Conservation (phyloP, 2,888 invertebrate genomes). For the Dynastes tityus region DNA sequence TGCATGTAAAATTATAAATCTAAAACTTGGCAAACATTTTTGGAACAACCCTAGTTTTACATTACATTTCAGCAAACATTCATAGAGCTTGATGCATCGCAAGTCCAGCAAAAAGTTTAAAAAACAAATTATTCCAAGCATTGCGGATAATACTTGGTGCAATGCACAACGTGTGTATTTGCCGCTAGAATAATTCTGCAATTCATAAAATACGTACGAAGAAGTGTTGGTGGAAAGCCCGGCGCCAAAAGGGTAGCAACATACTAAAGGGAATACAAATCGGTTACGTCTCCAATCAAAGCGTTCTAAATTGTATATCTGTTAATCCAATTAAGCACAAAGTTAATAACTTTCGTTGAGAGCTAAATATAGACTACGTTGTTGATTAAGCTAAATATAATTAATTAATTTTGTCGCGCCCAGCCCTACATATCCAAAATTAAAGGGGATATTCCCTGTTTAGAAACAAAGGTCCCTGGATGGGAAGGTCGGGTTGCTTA, state of each 20-base stretch:
- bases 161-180: neutral
- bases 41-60: neutral
- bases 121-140: neutral
- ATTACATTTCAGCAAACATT: conserved; percentile 9
- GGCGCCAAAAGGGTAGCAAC: neutral
- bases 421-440: neutral
- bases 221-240: neutral
- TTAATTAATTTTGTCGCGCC: neutral
- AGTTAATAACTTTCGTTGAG: conserved; percentile 2
- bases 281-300: neutral
- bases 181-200: neutral
- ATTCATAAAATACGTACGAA: conserved; percentile 6
- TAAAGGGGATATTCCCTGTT: too few species aligned
- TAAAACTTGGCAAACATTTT: conserved; percentile 11
- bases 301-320: neutral
- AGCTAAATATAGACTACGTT: neutral
- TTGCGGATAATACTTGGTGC: neutral
- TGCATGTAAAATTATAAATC: too few species aligned
- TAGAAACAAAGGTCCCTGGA: too few species aligned
- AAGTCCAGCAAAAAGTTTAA: neutral
- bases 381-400: conserved; percentile 2
- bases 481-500: too few species aligned
- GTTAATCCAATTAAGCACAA: conserved; percentile 6
- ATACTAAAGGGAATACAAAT: too few species aligned
- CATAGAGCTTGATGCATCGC: neutral